Base-by-base conservation (phyloP, 2,888 invertebrate genomes). In the Hypercompe scribonia region DNA sequence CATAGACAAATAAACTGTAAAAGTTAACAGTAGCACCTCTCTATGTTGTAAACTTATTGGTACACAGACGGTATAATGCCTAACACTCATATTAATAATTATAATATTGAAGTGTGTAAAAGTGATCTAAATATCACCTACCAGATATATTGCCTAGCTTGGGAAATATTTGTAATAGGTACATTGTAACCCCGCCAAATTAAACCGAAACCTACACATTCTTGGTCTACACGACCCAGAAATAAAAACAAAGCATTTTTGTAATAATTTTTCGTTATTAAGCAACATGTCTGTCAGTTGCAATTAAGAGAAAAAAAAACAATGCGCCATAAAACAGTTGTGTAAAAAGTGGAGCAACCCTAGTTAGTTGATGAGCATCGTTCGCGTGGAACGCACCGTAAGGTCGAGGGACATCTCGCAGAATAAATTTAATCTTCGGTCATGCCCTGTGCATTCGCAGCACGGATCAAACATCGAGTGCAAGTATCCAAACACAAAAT, bases 371-470 rank as follows among this genome's bases (percentile, higher is more conserved):
- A 86, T 85, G 90, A 88, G 81, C 90, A 88, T 87, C 92, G 90
- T 87, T 92, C 90, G 92, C 87, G 92, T 89, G 91, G 89, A 92
- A 92, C 93, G 91, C 89, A 88, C 87, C 73, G 78, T 79, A 87
- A 86, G 87, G 85, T 87, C 85, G 85, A 79, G 86, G 80, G 74
- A 77, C 79, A 70, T 68, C 79, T 78, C 79, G 78, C 86, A 88
- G 88, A 88, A 81, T 86, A 84, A 84, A 85, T 86, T 85, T 87
- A 89, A 90, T 90, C 88, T 88, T 87, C 90, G 87, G 83, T 87
- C 90, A 95, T 95, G 95, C 95, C 94, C 90, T 95, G 95, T 88
- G 90, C 91, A 73, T 90, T 92, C 77, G 90, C 91, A 67, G 85
- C 87, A 80, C 89, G 92, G 71, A 86, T 95, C 82, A 94, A 92